A percentile compares a stretch with the other conserved stretches of the same genome.
phyloP scores from a whole-genome alignment of 2,888 invertebrate species.

The Nemotelus pantherinus region DNA sequence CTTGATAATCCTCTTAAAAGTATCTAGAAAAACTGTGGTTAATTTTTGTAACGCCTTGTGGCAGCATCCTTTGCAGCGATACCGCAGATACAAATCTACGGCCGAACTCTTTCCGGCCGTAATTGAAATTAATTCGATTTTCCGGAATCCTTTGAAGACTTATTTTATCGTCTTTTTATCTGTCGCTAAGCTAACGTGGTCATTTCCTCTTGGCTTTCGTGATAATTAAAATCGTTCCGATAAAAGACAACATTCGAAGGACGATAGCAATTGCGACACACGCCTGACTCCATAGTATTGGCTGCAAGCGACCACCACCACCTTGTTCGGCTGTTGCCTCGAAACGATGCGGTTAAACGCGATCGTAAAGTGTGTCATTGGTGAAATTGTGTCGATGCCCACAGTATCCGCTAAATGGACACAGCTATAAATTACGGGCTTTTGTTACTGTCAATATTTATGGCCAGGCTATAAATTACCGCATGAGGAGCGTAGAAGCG shows the following conservation, averaged over 20 bases:
- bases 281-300: no score
- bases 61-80: no score
- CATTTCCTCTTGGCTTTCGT: neutral
- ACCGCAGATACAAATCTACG: no score
- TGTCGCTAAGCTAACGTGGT: neutral
- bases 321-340: no score
- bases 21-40: no score
- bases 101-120: no score
- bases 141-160: neutral
- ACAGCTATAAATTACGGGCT: slow-evolving; percentile 33
- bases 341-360: slow-evolving; percentile 26
- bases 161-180: neutral
- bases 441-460: slow-evolving; percentile 44
- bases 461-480: slow-evolving; percentile 38
- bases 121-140: slow-evolving; percentile 14
- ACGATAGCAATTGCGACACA: no score
- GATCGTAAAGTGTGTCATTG: slow-evolving; percentile 39
- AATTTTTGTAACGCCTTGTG: no score
- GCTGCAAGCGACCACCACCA: no score
- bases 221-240: slow-evolving; percentile 13
- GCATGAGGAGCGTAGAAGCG: slow-evolving; percentile 36
- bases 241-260: neutral
- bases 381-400: slow-evolving; percentile 38
- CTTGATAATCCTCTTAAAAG: no score
- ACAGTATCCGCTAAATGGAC: slow-evolving; percentile 41